phyloP scores from a whole-genome alignment of 2,888 invertebrate species.

The Brenthis hecate region DNA sequence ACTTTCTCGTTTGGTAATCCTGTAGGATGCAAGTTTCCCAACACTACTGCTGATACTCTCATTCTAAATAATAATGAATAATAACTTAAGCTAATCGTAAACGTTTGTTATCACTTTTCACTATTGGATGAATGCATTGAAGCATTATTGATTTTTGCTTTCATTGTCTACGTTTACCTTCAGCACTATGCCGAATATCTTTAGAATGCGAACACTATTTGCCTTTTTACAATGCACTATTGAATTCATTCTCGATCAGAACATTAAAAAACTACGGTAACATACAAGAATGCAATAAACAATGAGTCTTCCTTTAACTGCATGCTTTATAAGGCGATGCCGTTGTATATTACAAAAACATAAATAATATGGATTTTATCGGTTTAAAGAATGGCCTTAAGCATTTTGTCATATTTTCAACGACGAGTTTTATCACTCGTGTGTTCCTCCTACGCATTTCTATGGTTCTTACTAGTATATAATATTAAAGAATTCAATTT shows the following conservation, averaged over 20 bases:
- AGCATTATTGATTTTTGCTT: neutral
- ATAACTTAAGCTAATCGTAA: neutral
- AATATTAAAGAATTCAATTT: constrained; percentile 19
- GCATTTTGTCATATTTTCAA: constrained; percentile 23
- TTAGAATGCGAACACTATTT: constrained; percentile 22
- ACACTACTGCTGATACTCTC: too few species aligned
- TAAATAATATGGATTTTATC: constrained; percentile 26
- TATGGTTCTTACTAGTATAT: too few species aligned
- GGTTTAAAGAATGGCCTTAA: constrained; percentile 21
- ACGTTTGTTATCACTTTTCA: neutral
- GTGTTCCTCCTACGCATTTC: constrained; percentile 11
- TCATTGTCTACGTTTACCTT: constrained; percentile 16
- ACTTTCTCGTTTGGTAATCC: too few species aligned
- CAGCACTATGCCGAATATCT: constrained; percentile 27
- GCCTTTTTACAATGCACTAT: constrained; percentile 26
- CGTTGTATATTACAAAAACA: constrained; percentile 32
- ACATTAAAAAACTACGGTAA: constrained; percentile 31
- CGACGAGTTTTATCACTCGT: neutral
- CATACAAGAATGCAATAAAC: constrained; percentile 35
- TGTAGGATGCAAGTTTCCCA: too few species aligned
- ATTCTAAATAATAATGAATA: too few species aligned
- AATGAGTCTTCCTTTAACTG: constrained; percentile 35
- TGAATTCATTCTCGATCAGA: constrained; percentile 32
- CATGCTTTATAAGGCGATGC: constrained; percentile 33
- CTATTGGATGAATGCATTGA: neutral